Conservation (phyloP, 1,140 invertebrate genomes). For the Aphelenchoides besseyi region DNA sequence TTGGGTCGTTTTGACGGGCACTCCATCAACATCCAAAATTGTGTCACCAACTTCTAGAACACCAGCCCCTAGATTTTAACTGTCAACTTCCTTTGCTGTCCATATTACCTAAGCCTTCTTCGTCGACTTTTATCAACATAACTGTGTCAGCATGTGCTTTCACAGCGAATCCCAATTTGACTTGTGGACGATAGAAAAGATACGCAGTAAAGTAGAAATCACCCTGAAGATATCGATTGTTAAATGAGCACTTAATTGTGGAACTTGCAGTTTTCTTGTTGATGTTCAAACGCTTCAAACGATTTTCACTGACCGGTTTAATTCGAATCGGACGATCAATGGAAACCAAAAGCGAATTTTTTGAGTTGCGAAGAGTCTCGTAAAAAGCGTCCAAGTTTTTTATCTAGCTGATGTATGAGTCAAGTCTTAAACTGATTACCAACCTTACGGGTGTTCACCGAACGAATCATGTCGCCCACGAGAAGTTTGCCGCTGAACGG, state of each 20-base stretch:
- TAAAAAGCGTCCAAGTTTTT: not conserved
- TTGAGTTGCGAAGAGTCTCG: not conserved
- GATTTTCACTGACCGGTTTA: conserved; percentile 6
- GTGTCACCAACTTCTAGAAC: conserved; percentile 7
- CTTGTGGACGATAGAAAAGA: not conserved
- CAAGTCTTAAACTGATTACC: not conserved
- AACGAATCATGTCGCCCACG: not conserved
- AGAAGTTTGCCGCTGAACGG: conserved; percentile 11
- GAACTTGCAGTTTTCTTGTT: not conserved
- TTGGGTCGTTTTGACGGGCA: conserved; percentile 5
- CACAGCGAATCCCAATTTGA: not conserved
- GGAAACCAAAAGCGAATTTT: not conserved
- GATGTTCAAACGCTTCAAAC: conserved; percentile 5
- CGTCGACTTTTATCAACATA: not conserved
- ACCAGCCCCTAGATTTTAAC: not conserved
- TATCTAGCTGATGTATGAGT: not conserved
- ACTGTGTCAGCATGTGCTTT: conserved; percentile 2
- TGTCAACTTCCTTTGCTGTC: not conserved
- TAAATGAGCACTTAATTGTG: not conserved
- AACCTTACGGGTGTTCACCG: not conserved
- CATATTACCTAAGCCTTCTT: not conserved
- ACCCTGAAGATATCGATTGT: not conserved
- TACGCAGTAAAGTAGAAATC: conserved; percentile 16
- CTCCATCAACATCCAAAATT: conserved; percentile 11
- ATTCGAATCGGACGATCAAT: not conserved